Evolutionary conservation across 2,888 invertebrate genomes (phyloP).

Genomic region (Trissoscelio sp.): DNA sequence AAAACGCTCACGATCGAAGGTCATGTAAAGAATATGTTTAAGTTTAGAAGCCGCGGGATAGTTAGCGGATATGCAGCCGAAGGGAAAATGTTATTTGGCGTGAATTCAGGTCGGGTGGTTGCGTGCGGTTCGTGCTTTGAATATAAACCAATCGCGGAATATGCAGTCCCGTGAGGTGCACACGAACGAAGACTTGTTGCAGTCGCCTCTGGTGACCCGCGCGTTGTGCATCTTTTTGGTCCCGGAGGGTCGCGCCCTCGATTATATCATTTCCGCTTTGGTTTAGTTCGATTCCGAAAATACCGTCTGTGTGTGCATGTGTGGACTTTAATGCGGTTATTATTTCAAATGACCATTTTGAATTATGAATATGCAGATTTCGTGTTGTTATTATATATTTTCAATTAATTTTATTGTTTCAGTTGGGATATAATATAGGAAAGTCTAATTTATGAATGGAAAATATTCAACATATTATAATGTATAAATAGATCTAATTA

Average conservation of each 20-base stretch:
- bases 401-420: too few species aligned
- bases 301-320: conserved; percentile 71
- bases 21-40: conserved; percentile 61
- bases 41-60: conserved; percentile 52
- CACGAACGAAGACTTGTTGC: conserved; percentile 58
- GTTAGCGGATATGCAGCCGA: conserved; percentile 55
- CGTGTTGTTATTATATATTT: too few species aligned
- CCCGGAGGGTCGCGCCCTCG: conserved; percentile 66
- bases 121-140: conserved; percentile 73
- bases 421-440: too few species aligned
- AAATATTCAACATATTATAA: too few species aligned
- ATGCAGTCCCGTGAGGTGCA: conserved; percentile 67
- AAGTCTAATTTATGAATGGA: too few species aligned
- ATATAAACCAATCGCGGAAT: conserved; percentile 75
- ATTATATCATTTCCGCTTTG: conserved; percentile 79
- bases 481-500: too few species aligned
- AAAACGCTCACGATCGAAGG: conserved; percentile 43
- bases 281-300: conserved; percentile 77
- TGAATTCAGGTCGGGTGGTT: conserved; percentile 77
- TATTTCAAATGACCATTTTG: neutral
- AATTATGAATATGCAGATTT: conserved; percentile 7
- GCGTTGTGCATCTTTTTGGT: conserved; percentile 53
- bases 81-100: conserved; percentile 72
- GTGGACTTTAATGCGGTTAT: conserved; percentile 21
- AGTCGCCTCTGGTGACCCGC: conserved; percentile 33